Evolutionary conservation across 2,888 invertebrate genomes (phyloP), one percentile per base, ranked within the genome.

Genomic region (Coenonympha glycerion): DNA sequence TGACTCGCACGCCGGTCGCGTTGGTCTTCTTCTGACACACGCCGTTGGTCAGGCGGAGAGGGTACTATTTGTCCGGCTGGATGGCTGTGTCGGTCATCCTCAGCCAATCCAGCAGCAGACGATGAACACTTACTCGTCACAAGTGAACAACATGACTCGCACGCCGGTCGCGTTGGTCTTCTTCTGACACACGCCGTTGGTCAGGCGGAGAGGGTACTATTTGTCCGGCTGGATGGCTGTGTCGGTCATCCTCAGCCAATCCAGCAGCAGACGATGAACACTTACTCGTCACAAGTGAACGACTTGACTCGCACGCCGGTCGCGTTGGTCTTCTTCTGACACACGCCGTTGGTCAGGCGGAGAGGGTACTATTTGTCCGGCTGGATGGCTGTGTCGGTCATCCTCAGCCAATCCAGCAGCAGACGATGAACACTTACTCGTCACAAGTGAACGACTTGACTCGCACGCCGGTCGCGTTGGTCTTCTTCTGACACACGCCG

Each of bases 71-170:
- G 47, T 91, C 91, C 0, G 78, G 73, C 33, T 88, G 72, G 30
- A 95, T 77, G 0, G 83, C 75, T 1, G 91, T 78, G 52, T 90
- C 84, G 47, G 89, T 88, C 36, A 80, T 65, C 11, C 80, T 66
- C 56, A 95, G 70, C 95, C 95, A 95, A n/a, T 89, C 77, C 0
- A 95, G 80, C 0, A 95, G 88, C n/a, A 89, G 79, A n/a, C n/a
- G n/a, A 9, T 19, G 52, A 21, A 49, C 47, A 82, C 88, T 89
- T 81, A 94, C 94, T 88, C 89, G 41, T 91, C 88, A 76, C 94
- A 94, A 2, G 90, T 90, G 64, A 82, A 92, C n/a, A n/a, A n/a
- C n/a, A n/a, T n/a, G n/a, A n/a, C n/a, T n/a, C n/a, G n/a, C n/a
- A n/a, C n/a, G n/a, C n/a, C n/a, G n/a, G n/a, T n/a, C n/a, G n/a